These are phyloP conservation scores for Tauraco erythrolophus DNA, from an alignment of 2,113 vertebrate species.

Conservation along the genomic window DNA sequence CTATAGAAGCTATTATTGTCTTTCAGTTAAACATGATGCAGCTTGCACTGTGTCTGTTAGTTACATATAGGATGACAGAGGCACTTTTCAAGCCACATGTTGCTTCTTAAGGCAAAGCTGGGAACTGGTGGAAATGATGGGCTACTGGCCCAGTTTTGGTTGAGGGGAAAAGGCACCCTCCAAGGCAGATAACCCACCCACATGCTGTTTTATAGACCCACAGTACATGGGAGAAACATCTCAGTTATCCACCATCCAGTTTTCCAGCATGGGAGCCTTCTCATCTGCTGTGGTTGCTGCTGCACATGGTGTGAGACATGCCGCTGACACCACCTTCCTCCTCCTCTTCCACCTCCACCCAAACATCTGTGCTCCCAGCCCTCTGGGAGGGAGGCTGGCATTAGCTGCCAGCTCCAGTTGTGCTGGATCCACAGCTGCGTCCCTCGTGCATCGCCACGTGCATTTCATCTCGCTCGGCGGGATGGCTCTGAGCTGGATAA, in stretches of 20 bases:
- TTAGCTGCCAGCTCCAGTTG: background rate
- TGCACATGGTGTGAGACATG: background rate
- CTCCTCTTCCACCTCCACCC: background rate
- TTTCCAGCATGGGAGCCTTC: background rate
- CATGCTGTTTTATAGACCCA: background rate
- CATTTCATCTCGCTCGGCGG: background rate
- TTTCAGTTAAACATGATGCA: background rate
- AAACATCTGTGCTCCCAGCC: background rate
- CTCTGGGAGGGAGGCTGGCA: background rate
- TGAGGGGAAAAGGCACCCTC: background rate
- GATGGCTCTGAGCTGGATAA: fast-evolving
- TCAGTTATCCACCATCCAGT: background rate
- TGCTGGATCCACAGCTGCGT: background rate
- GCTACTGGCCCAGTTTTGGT: background rate
- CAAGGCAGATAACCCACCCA: background rate
- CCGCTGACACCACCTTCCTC: background rate
- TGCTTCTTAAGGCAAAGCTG: background rate
- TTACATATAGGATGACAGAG: background rate
- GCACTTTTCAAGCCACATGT: background rate
- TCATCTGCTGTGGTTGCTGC: background rate
- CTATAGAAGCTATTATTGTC: background rate
- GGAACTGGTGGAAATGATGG: background rate
- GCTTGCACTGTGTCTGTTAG: background rate
- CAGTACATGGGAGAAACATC: background rate
- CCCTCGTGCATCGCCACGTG: background rate